Conservation (phyloP, 2,797 vertebrate species). For the Bucorvus abyssinicus region DNA sequence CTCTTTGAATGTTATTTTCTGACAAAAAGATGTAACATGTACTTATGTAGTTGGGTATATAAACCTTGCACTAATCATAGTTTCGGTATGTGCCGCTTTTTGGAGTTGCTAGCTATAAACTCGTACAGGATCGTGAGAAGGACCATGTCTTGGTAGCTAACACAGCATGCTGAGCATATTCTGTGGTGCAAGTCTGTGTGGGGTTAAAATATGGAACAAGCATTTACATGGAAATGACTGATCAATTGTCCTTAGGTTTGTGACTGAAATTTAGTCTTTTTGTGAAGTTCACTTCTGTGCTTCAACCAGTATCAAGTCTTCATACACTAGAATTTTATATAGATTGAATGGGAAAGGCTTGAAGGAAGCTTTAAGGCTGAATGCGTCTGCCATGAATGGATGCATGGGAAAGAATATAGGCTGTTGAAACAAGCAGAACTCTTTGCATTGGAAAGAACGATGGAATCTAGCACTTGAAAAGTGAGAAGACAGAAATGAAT, state of each 20-base stretch:
- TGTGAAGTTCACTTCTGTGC: not conserved
- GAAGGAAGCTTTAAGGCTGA: not conserved
- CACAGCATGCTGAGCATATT: not conserved
- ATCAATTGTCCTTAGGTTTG: not conserved
- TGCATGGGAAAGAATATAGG: not conserved
- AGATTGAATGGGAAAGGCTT: not conserved
- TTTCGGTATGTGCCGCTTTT: not conserved
- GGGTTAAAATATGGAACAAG: too few species aligned
- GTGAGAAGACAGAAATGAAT: not conserved
- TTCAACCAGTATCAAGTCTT: not conserved
- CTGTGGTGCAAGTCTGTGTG: not conserved
- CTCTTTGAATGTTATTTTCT: not conserved
- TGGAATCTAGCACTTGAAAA: not conserved
- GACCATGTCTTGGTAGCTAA: not conserved
- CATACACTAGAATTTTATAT: too few species aligned
- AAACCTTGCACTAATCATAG: not conserved
- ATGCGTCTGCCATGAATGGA: not conserved
- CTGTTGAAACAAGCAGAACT: not conserved
- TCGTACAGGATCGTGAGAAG: not conserved
- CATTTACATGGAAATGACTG: not conserved
- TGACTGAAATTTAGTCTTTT: not conserved
- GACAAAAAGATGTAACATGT: rapidly evolving
- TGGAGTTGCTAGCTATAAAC: not conserved
- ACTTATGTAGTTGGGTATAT: not conserved
- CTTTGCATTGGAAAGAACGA: not conserved